Evolutionary conservation across 2,797 vertebrate species (phyloP).

Genomic region (Trichosurus vulpecula): DNA sequence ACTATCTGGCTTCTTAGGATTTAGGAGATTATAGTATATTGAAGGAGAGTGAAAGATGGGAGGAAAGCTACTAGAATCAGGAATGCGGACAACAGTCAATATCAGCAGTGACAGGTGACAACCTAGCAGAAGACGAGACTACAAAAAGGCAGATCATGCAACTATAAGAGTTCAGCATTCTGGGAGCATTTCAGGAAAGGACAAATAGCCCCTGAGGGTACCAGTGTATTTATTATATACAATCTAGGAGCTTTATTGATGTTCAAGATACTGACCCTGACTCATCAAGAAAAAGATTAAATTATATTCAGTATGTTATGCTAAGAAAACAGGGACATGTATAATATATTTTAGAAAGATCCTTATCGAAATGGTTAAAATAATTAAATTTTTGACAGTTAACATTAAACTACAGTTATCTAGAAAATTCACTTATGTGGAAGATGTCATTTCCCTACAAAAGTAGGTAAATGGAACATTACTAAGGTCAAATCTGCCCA

Average conservation of each 20-base stretch:
- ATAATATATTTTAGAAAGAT: not conserved
- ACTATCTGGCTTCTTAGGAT: not conserved
- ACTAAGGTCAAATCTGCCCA: not conserved
- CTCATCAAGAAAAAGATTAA: not conserved
- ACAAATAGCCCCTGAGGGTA: not conserved
- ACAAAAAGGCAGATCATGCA: not conserved
- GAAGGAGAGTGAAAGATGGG: not conserved
- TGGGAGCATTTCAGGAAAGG: not conserved
- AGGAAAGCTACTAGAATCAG: not conserved
- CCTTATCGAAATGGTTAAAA: not conserved
- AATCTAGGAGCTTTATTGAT: not conserved
- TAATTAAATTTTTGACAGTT: not conserved
- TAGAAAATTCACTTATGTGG: not conserved
- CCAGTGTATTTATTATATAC: not conserved
- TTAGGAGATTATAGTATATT: not conserved
- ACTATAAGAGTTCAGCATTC: not conserved
- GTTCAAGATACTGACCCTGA: not conserved
- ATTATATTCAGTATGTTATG: not conserved
- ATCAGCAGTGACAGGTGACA: not conserved
- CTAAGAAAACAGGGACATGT: not conserved
- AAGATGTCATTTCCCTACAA: constrained; percentile 29
- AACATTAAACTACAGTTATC: not conserved
- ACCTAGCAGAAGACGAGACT: not conserved
- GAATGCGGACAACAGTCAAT: not conserved
- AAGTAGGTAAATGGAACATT: not conserved